Evolutionary conservation across 2,797 vertebrate species (phyloP).

Genomic region (Hydrophis major): DNA sequence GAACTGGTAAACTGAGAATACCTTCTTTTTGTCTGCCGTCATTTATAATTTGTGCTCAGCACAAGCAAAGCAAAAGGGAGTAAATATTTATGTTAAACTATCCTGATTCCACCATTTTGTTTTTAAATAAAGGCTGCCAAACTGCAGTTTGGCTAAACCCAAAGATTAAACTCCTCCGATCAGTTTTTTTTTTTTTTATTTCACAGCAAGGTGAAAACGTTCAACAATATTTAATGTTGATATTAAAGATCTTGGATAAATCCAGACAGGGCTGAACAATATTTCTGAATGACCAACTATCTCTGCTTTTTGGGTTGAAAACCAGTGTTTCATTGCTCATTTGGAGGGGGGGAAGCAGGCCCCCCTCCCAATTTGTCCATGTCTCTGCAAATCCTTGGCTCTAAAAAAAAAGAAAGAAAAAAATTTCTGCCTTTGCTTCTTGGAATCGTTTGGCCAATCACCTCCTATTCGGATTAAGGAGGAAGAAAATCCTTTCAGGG

Average conservation of each 20-base stretch:
- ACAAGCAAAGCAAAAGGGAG: conserved; percentile 65
- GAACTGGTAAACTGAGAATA: conserved; percentile 50
- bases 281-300: not conserved
- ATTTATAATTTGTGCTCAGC: conserved; percentile 61
- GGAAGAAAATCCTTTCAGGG: not conserved
- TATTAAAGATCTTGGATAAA: not conserved
- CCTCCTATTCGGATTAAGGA: not conserved
- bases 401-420: not conserved
- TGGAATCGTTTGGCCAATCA: not conserved
- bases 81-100: conserved; percentile 71
- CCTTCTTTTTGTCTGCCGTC: conserved; percentile 55
- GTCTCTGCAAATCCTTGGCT: not conserved
- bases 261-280: not conserved
- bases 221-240: not conserved
- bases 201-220: not conserved
- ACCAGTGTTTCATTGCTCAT: accelerated
- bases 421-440: not conserved
- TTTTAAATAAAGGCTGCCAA: conserved; percentile 68
- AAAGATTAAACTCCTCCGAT: not conserved
- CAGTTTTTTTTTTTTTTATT: not conserved
- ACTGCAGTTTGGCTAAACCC: conserved; percentile 46
- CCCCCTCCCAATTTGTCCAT: not conserved
- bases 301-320: not conserved
- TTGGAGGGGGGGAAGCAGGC: too few relatives aligned
- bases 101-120: conserved; percentile 67